phyloP scores from a whole-genome alignment of 2,113 vertebrate species.

The Corythaixoides concolor region DNA sequence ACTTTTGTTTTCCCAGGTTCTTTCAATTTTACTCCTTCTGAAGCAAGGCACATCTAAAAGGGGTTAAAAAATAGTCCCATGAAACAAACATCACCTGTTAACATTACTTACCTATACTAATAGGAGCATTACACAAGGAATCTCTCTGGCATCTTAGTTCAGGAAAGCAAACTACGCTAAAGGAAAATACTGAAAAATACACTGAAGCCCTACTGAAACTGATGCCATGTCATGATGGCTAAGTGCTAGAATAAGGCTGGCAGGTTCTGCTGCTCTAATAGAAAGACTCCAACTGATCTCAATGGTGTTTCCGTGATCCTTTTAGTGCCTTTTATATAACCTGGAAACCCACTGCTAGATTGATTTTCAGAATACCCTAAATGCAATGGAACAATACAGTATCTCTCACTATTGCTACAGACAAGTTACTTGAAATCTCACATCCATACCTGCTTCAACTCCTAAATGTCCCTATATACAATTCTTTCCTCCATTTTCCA shows the following conservation, averaged over 20 bases:
- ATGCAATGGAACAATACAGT: not conserved
- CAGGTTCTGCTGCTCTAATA: not conserved
- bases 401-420: not conserved
- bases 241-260: not conserved
- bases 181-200: not conserved
- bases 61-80: conserved; percentile 25
- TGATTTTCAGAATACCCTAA: not conserved
- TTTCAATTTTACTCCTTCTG: conserved; percentile 88
- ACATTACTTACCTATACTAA: not conserved
- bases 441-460: not conserved
- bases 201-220: not conserved
- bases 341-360: not conserved
- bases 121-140: not conserved
- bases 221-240: not conserved
- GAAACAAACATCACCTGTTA: conserved; percentile 1
- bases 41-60: conserved; percentile 94
- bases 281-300: not conserved
- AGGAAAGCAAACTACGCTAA: not conserved
- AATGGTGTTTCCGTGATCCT: not conserved
- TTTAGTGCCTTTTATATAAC: not conserved
- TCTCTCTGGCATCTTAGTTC: not conserved
- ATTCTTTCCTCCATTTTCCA: not conserved
- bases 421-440: not conserved
- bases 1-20: conserved; percentile 69
- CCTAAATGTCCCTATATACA: not conserved